phyloP scores from a whole-genome alignment of 2,888 invertebrate species.

The Lepidocyrtinus sp. region DNA sequence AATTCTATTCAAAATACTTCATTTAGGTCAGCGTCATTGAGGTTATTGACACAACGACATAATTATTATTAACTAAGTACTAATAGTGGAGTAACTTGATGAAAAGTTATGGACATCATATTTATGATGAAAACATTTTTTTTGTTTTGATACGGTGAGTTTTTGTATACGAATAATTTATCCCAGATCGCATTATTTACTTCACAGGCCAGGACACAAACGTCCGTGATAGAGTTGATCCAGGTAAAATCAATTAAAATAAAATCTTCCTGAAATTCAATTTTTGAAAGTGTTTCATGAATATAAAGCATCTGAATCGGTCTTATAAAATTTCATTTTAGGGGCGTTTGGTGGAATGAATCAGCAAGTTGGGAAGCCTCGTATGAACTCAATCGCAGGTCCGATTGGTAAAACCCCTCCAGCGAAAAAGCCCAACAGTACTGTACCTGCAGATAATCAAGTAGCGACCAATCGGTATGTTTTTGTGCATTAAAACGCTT shows the following conservation, averaged over 20 bases:
- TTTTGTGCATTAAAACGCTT: not conserved
- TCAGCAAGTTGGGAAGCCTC: conserved; percentile 62
- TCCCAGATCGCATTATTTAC: conserved; percentile 68
- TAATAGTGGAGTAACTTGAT: too few relatives aligned
- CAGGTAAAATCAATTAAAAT: too few relatives aligned
- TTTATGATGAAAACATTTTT: too few relatives aligned
- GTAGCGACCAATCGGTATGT: conserved; percentile 46
- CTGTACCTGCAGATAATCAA: conserved; percentile 64
- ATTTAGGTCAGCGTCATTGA: too few relatives aligned
- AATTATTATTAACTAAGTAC: too few relatives aligned
- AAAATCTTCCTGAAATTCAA: too few relatives aligned
- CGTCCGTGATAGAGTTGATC: conserved; percentile 64
- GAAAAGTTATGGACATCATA: too few relatives aligned
- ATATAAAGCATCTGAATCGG: too few relatives aligned
- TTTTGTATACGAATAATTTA: conserved; percentile 61
- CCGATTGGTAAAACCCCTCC: conserved; percentile 60
- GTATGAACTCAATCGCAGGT: conserved; percentile 66
- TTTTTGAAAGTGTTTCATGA: too few relatives aligned
- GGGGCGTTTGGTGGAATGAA: conserved; percentile 39
- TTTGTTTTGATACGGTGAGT: conserved; percentile 28
- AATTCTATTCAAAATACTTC: too few relatives aligned
- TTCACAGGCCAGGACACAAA: conserved; percentile 65
- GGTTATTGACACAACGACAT: too few relatives aligned
- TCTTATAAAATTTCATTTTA: too few relatives aligned
- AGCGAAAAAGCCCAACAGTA: conserved; percentile 57